A percentile compares a stretch with the other conserved stretches of the same genome.
Evolutionary conservation across 2,888 invertebrate species (phyloP).

Genomic region (Hyposoter didymator): DNA sequence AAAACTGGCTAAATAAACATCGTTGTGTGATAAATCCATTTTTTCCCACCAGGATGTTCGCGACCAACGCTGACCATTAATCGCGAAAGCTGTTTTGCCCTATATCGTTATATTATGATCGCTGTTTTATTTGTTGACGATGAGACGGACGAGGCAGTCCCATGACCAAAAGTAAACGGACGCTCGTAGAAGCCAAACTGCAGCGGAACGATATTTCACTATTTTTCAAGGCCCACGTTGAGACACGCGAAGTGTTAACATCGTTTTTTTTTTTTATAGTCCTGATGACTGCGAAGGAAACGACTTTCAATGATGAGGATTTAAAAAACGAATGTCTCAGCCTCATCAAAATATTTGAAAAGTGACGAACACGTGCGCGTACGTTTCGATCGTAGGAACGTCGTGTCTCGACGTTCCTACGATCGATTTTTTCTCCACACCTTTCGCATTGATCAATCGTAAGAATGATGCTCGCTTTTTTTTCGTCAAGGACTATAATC

Average conservation of each 20-base stretch:
- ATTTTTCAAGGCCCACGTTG: neutral
- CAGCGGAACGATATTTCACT: neutral
- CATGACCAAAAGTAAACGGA: too few species aligned
- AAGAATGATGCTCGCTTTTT: neutral
- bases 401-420: too few species aligned
- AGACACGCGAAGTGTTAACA: neutral
- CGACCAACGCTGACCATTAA: neutral
- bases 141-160: too few species aligned
- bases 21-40: neutral
- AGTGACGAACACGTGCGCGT: too few species aligned
- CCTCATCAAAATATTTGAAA: too few species aligned
- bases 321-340: neutral
- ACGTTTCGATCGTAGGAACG: neutral
- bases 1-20: neutral
- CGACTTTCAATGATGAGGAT: neutral
- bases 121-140: neutral
- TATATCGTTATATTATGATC: neutral
- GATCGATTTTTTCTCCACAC: neutral
- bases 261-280: neutral
- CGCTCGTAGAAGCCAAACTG: neutral
- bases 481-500: neutral
- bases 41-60: neutral
- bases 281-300: neutral
- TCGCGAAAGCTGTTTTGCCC: neutral
- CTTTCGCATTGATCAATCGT: neutral